Evolutionary conservation across 2,113 vertebrate species (phyloP), one percentile per base, ranked within the genome.

Genomic region (Calyptomena viridis): DNA sequence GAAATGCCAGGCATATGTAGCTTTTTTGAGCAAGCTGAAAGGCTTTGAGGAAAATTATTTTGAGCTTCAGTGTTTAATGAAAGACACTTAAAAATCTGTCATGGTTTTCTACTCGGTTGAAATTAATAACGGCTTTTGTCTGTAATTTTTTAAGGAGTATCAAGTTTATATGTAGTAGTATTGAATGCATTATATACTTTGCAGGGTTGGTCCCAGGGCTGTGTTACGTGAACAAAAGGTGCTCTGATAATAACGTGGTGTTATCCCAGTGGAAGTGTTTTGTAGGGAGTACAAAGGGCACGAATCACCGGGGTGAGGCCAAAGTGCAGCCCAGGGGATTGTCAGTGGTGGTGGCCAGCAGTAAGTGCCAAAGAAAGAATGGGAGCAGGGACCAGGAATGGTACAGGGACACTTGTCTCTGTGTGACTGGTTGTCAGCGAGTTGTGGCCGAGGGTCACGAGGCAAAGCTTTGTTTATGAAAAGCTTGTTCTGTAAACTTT

Each of bases 161-260:
- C 2, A 11, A 4, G 6, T 68, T 5, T 8, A 3, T 13, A 0
- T 6, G 7, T n/a, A 25, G 19, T 2, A 7, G 59, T 5, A 4
- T 56, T 39, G 0, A 14, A 10, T 60, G 18, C 6, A 0, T 71
- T 78, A 16, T 5, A 2, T 25, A 23, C 50, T 8, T 63, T 42
- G 8, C 1, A 5, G 7, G 49, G 19, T 9, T 2, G 3, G 2
- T 58, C 49, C 24, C 9, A 37, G 37, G 17, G 27, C 18, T 84
- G 23, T 8, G 11, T 31, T 44, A 4, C 0, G 1, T 25, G 53
- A 25, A 16, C 31, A 58, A 49, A 52, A 73, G 7, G 14, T 78
- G 6, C 33, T 68, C 19, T 35, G 40, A 8, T 64, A 15, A 28
- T 35, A 67, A 8, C 8, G 1, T 8, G 31, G 2, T n/a, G 1